Base-by-base conservation (phyloP, 2,797 vertebrate species). In the Sebastes hopkinsi region DNA sequence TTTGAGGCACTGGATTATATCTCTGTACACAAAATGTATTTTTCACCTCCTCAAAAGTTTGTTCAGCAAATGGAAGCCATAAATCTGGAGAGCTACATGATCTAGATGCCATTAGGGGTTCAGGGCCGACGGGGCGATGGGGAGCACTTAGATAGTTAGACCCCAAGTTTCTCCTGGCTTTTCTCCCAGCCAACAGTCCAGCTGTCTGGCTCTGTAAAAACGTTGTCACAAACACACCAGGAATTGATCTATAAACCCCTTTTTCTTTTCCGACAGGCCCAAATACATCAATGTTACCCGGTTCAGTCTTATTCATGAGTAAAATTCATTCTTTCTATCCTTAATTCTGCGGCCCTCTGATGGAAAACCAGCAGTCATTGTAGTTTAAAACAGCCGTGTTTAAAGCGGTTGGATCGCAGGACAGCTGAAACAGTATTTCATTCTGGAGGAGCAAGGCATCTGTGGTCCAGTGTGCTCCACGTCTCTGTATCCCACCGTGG, bases 141-240 rank as follows among this genome's bases (percentile, higher is more conserved):
- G 85, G 86, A 89, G 62, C 64, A 72, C 67, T 81, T 65, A 72
- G 82, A 77, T 73, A 76, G 80, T 83, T 76, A 84, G 50, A 83
- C 82, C 68, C 77, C 60, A 52, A 68, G 78, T 79, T 84, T 80
- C 81, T 83, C 70, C 74, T 79, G 72, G 86, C 73, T 76, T 85
- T 82, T 81, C 81, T 90, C 86, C 85, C 81, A 84, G 92, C 94
- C 94, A 95, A 91, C 94, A 96, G 95, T 94, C 94, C 95, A 94
- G 94, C 94, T 95, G 94, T 94, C 89, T 92, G 91, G 91, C 93
- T 91, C 83, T 73, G 85, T 74, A 83, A 89, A 87, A 91, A 84
- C 82, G 77, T 67, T 50, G 71, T 89, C 76, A 81, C 70, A 67
- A 64, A 82, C 80, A 74, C 72, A 84, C 73, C 78, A 84, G 86